These are phyloP conservation scores for Campoletis raptor DNA, from an alignment of 2,888 invertebrate species.

Conservation along the genomic window DNA sequence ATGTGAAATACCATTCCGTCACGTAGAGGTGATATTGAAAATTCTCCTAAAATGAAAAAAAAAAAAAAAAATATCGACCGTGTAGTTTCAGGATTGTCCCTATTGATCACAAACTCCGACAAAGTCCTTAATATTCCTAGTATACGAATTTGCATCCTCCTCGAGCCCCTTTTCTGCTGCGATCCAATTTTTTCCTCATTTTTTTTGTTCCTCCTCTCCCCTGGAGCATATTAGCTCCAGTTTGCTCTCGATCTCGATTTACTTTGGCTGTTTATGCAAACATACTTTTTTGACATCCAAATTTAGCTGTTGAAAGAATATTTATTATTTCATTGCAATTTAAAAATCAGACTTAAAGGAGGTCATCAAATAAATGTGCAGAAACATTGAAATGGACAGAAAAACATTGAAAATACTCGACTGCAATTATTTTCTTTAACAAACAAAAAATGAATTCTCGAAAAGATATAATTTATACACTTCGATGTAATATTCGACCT, in stretches of 20 bases:
- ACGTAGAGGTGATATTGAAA: neutral
- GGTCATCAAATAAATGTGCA: neutral
- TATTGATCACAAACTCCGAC: neutral
- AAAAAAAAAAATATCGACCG: neutral
- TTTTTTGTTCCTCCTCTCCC: neutral
- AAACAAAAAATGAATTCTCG: neutral
- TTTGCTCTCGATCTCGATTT: neutral
- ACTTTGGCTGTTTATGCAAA: neutral
- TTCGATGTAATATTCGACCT: neutral
- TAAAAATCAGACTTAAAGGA: neutral
- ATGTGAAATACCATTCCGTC: neutral
- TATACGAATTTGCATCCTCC: constrained; percentile 13
- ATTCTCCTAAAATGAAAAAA: neutral
- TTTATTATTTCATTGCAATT: neutral
- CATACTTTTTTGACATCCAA: neutral
- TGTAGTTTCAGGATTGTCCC: neutral
- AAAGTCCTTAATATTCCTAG: constrained; percentile 1
- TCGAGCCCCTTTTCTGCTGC: neutral
- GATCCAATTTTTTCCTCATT: constrained; percentile 9
- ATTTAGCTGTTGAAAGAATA: neutral
- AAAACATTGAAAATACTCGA: neutral
- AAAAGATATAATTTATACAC: neutral
- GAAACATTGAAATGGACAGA: neutral
- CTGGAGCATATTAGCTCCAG: neutral
- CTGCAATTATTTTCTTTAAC: no score